Evolutionary conservation across 37 sponge, comb jelly and placozoan species (phyloP), one percentile per base, ranked within the genome.

Genomic region (Sycon ciliatum): DNA sequence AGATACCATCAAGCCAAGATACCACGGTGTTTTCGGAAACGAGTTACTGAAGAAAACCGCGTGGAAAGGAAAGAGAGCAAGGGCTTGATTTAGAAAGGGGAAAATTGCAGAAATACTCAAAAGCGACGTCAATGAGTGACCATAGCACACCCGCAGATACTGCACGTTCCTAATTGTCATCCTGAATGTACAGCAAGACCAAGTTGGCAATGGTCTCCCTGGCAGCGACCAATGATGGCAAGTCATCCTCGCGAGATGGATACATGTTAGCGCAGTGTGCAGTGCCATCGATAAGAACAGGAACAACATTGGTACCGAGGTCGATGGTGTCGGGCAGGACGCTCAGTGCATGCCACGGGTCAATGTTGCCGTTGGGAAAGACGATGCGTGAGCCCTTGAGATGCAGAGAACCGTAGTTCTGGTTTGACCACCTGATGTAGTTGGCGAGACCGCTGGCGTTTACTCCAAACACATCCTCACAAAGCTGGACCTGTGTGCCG

Each of bases 251-350:
- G 3, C 54, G 57, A 0, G 92, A 56, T 23, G 92, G 92, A 63
- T 91, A 91, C 92, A 91, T 91, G 85, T 91, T 87, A 32, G 92
- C 92, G 78, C 92, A 91, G 76, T 91, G 92, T 3, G 92, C 92
- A 18, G 92, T 91, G 11, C 92, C 92, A 1, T 68, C 56, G 32
- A 91, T 91, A 56, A 71, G 83, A n/a, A 91, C 34, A 32, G 85
- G 73, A 9, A n/a, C 23, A 57, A 77, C 29, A 0, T 42, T 36
- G 0, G 31, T 42, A 2, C 65, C 46, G 5, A 34, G 4, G 9
- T 18, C 63, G 31, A 60, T 60, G 39, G 66, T 38, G 39, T 40
- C 34, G 29, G 32, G 3, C 4, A 71, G 63, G 36, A 91, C 57
- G 11, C 92, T 73, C 34, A 87, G 80, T 39, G 79, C 85, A 55